Percentiles rank a stretch among this genome's conserved stretches.
Evolutionary conservation across 92 coral and sea anemone species (phyloP).

Genomic region (Pocillopora grandis): DNA sequence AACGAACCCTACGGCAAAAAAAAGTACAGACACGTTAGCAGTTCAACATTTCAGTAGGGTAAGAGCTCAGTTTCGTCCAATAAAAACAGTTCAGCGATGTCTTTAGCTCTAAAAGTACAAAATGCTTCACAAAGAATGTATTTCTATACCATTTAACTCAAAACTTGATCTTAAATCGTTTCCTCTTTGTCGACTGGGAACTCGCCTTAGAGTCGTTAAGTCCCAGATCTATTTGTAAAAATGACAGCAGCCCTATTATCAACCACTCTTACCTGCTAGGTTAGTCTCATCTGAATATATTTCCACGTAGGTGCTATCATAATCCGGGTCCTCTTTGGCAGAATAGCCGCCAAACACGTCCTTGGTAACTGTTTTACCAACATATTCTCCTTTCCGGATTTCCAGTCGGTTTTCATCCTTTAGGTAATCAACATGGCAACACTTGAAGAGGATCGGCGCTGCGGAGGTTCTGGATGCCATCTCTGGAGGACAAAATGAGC

Average conservation of each 20-base stretch:
- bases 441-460: slow-evolving; percentile 58
- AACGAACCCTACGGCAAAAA: too few relatives aligned
- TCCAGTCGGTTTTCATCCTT: slow-evolving; percentile 20
- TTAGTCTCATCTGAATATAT: slow-evolving; percentile 5
- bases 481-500: background rate
- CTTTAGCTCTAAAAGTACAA: too few relatives aligned
- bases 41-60: too few relatives aligned
- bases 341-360: too few relatives aligned
- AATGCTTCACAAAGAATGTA: too few relatives aligned
- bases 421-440: slow-evolving; percentile 45
- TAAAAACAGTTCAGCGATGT: too few relatives aligned
- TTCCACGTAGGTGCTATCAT: background rate
- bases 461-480: background rate
- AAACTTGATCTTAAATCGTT: too few relatives aligned
- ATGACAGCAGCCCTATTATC: too few relatives aligned
- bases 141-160: too few relatives aligned
- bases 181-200: background rate
- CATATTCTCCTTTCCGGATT: slow-evolving; percentile 36
- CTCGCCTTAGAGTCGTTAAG: background rate
- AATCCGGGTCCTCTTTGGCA: background rate
- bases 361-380: slow-evolving; percentile 2
- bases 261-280: background rate
- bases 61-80: too few relatives aligned
- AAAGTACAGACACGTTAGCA: too few relatives aligned
- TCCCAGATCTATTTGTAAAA: background rate